Conservation (phyloP, 2,888 invertebrate genomes). For the Osedax fenrisi region DNA sequence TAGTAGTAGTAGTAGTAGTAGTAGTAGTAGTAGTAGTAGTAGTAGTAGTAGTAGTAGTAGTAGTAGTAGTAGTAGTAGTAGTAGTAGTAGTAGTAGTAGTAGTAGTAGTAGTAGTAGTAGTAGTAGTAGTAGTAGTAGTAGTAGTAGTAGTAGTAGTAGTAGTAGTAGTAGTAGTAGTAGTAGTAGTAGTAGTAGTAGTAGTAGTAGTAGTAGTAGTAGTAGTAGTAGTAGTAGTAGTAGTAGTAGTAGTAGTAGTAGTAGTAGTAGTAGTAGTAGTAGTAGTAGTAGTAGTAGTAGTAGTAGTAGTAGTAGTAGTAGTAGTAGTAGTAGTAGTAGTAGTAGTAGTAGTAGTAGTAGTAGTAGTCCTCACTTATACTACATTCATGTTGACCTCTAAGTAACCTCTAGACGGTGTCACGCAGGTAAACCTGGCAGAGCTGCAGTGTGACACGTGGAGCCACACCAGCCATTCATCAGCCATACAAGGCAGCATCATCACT, state of each 20-base stretch:
- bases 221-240: slow-evolving; percentile 18
- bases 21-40: slow-evolving; percentile 13
- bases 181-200: slow-evolving; percentile 19
- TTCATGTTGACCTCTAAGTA: too few relatives aligned
- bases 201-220: slow-evolving; percentile 19
- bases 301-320: slow-evolving; percentile 16
- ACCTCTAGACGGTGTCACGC: too few relatives aligned
- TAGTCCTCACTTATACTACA: too few relatives aligned
- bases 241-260: slow-evolving; percentile 18
- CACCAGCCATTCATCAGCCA: too few relatives aligned
- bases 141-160: slow-evolving; percentile 19
- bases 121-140: slow-evolving; percentile 19
- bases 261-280: slow-evolving; percentile 13
- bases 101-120: slow-evolving; percentile 19
- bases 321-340: slow-evolving; percentile 16
- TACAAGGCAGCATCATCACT: too few relatives aligned
- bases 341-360: slow-evolving; percentile 19
- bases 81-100: slow-evolving; percentile 15
- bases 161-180: slow-evolving; percentile 18
- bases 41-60: slow-evolving; percentile 19
- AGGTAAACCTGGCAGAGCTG: too few relatives aligned
- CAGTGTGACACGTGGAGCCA: too few relatives aligned
- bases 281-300: slow-evolving; percentile 16
- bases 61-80: slow-evolving; percentile 10
- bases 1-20: not conserved